These are phyloP conservation scores for Melanchra persicariae DNA, from an alignment of 2,888 invertebrate genomes.

Conservation along the genomic window DNA sequence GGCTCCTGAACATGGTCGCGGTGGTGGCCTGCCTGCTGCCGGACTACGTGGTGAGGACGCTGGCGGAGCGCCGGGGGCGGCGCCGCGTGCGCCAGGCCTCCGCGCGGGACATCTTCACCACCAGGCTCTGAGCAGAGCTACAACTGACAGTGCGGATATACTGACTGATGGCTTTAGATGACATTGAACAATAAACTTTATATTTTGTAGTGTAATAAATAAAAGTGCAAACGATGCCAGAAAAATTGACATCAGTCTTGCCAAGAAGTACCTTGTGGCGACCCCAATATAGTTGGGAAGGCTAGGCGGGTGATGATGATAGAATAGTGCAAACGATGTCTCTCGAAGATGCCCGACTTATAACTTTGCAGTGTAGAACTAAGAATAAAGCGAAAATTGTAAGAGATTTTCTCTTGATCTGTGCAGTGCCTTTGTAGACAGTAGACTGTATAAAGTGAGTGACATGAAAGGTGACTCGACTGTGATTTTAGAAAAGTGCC, in stretches of 20 bases:
- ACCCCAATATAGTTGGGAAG: no score
- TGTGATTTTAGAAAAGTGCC: constrained; percentile 6
- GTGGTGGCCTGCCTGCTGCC: constrained; percentile 90
- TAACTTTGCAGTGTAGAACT: neutral
- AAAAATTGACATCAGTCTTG: no score
- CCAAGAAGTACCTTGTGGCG: no score
- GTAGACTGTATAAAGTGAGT: neutral
- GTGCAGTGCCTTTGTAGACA: neutral
- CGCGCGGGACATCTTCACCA: constrained; percentile 68
- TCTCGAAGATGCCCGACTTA: neutral
- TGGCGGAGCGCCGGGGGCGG: constrained; percentile 74
- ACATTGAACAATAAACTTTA: neutral
- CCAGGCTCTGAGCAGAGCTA: constrained; percentile 57
- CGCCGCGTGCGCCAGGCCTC: constrained; percentile 23
- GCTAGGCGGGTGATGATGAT: no score
- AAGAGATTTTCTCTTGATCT: neutral
- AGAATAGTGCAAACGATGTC: no score
- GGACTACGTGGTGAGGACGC: constrained; percentile 82
- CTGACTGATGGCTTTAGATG: neutral
- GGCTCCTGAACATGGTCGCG: constrained; percentile 90
- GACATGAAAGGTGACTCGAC: neutral
- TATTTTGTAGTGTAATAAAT: neutral
- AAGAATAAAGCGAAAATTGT: neutral
- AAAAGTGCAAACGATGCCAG: neutral
- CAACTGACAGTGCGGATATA: neutral